These are phyloP conservation scores for Pangasius macronema DNA, from an alignment of 2,797 vertebrate species.

Conservation along the genomic window DNA sequence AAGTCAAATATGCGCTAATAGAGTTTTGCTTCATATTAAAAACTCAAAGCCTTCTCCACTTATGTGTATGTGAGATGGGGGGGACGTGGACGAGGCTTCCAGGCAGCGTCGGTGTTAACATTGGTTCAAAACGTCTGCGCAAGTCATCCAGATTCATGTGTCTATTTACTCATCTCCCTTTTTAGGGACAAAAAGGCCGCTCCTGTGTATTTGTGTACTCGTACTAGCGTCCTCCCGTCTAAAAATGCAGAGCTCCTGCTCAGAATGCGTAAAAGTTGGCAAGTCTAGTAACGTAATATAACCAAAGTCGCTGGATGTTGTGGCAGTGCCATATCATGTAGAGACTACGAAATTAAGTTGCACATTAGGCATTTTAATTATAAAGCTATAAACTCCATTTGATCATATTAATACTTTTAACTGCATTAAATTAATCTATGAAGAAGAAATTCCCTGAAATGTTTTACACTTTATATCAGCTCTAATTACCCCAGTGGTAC, in stretches of 20 bases:
- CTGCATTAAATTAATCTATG: neutral
- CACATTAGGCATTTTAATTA: neutral
- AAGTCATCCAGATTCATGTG: neutral
- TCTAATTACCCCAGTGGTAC: neutral
- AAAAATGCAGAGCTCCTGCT: neutral
- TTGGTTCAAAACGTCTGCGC: neutral
- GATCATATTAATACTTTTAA: neutral
- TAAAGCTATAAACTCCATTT: neutral
- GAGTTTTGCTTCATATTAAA: neutral
- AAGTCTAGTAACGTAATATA: neutral
- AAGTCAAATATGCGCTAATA: neutral
- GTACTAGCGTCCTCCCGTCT: neutral
- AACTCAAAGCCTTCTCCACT: neutral
- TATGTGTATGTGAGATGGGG: neutral
- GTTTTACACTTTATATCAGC: neutral
- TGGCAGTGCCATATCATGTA: neutral
- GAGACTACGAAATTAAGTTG: neutral
- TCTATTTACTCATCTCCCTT: neutral
- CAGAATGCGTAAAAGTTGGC: neutral
- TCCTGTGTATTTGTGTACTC: neutral
- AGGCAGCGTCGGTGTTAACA: neutral
- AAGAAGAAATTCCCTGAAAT: neutral
- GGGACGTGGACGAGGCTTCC: neutral
- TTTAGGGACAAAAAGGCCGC: neutral
- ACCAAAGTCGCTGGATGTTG: neutral